Conservation (phyloP, 2,113 vertebrate genomes). For the Orthonyx spaldingii region DNA sequence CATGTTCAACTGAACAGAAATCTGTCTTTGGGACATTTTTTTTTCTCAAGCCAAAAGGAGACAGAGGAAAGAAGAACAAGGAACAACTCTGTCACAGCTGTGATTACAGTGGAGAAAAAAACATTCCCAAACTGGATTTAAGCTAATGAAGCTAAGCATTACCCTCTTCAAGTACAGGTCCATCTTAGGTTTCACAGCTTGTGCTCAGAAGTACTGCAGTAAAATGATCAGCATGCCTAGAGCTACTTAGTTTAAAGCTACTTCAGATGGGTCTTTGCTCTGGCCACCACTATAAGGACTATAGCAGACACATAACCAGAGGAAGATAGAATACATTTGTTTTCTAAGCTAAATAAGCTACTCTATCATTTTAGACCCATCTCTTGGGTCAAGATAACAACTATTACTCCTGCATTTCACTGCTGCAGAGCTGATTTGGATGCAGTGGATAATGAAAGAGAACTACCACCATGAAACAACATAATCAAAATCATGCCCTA, state of each 20-base stretch:
- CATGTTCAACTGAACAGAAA: neutral
- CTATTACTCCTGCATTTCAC: slow-evolving; percentile 22
- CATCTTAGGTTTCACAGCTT: neutral
- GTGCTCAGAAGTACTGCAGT: neutral
- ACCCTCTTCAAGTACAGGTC: neutral
- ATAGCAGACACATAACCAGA: neutral
- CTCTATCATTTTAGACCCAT: slow-evolving; percentile 22
- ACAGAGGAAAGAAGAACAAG: neutral
- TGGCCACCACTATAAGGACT: neutral
- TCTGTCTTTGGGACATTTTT: neutral
- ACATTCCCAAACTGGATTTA: neutral
- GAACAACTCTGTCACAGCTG: neutral
- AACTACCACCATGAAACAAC: neutral
- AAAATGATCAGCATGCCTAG: neutral
- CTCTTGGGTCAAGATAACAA: slow-evolving; percentile 28
- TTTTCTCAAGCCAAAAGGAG: neutral
- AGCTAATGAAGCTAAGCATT: neutral
- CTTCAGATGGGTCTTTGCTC: neutral
- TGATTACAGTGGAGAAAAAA: neutral
- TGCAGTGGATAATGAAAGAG: slow-evolving; percentile 48
- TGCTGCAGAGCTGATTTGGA: neutral
- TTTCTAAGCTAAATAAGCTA: slow-evolving; percentile 32
- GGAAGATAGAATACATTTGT: slow-evolving; percentile 12
- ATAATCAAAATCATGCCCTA: slow-evolving; percentile 18
- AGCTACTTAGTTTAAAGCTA: neutral